Evolutionary conservation across 2,888 invertebrate genomes (phyloP), one percentile per base, ranked within the genome.

Genomic region (Cremastobaeus sp.): DNA sequence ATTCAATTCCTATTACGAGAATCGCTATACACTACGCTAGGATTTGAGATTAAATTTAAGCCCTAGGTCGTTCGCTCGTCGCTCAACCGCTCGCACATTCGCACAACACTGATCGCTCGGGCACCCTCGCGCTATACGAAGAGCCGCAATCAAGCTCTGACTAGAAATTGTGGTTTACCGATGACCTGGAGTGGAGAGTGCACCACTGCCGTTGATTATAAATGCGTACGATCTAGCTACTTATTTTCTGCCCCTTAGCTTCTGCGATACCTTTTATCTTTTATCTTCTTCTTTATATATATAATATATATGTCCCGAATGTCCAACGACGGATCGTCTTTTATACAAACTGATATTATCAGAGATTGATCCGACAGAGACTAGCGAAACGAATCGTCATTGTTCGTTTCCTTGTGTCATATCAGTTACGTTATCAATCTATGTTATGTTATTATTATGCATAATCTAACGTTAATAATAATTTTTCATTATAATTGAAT

Each of bases 1-100:
- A 65, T 74, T 84, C 84, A 83, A 84, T 84, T 84, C 84, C 83
- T 83, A 82, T 81, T 78, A 82, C 76, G 77, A 83, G 77, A 77
- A 79, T 78, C 75, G 69, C 76, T 78, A 77, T 69, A 59, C 32
- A 25, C 75, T 77, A 77, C 59, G 43, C 74, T 77, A 76, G 60
- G 50, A 76, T 74, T 70, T 74, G 74, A 76, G 77, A 76, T 76
- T 72, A 72, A 74, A 59, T 72, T 69, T 77, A 76, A 74, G 52
- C 62, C 57, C 60, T 70, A 69, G 47, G 47, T 45, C 45, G 47
- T 57, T 62, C 43, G 43, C 35, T 64, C 66, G 34, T 57, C 52
- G 32, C n/a, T n/a, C n/a, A n/a, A n/a, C n/a, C n/a, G n/a, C n/a
- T n/a, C n/a, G n/a, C n/a, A 14, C 47, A 47, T 57, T 65, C 43